Evolutionary conservation across 2,888 invertebrate genomes (phyloP).

Genomic region (Eremobia ochroleuca): DNA sequence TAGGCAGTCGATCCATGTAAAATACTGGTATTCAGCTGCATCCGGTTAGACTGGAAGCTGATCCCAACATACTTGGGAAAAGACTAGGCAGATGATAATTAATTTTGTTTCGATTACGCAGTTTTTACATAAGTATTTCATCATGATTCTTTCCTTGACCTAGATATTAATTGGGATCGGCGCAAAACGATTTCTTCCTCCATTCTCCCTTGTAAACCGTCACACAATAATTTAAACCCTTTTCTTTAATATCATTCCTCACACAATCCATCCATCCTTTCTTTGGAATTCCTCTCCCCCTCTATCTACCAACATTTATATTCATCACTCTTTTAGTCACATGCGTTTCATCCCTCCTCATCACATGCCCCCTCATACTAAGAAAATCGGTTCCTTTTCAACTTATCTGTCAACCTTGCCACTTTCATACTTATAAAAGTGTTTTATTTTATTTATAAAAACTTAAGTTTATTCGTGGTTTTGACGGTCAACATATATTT

Average conservation of each 20-base stretch:
- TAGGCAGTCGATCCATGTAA: too few species aligned
- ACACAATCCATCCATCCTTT: background rate
- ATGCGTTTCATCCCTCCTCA: background rate
- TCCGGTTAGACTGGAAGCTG: too few species aligned
- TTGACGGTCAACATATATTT: background rate
- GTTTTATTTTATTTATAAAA: background rate
- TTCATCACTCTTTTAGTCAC: background rate
- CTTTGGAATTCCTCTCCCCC: background rate
- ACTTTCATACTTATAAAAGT: background rate
- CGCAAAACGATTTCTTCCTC: background rate
- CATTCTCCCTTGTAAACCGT: too few species aligned
- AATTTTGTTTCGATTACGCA: background rate
- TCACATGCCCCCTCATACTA: background rate
- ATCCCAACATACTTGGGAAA: too few species aligned
- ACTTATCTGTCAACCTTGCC: background rate
- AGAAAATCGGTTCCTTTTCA: background rate
- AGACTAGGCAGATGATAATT: too few species aligned
- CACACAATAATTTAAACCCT: background rate
- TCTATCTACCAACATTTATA: background rate
- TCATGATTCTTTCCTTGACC: too few species aligned
- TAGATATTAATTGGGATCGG: too few species aligned
- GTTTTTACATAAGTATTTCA: background rate
- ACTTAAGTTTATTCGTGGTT: background rate
- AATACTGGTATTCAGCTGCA: too few species aligned
- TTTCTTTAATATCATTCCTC: background rate